Percentiles rank a stretch among this genome's conserved stretches.
phyloP scores from a whole-genome alignment of 1,140 invertebrate species.

The Bombus waltoni region DNA sequence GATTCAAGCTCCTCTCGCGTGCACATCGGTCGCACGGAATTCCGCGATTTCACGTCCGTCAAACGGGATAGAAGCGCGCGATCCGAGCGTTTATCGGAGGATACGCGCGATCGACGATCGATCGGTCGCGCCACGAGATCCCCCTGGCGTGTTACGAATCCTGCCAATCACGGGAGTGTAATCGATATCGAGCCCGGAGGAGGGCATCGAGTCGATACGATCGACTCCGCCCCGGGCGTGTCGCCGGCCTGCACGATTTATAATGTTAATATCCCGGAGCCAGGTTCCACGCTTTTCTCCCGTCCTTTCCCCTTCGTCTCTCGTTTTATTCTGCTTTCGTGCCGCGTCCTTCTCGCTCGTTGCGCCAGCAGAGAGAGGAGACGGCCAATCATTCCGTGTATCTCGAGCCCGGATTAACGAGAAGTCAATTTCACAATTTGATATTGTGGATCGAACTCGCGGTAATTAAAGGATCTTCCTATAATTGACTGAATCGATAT shows the following conservation, averaged over 20 bases:
- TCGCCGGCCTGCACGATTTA: constrained; percentile 80
- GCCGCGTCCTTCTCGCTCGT: background rate
- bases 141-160: constrained; percentile 79
- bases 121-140: constrained; percentile 65
- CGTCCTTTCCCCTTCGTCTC: background rate
- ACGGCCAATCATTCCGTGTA: constrained; percentile 38
- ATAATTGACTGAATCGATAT: constrained; percentile 14
- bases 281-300: constrained; percentile 48
- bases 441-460: constrained; percentile 11
- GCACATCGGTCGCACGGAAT: constrained; percentile 20
- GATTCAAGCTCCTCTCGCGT: background rate
- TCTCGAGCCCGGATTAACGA: constrained; percentile 30
- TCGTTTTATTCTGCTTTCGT: constrained; percentile 24
- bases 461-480: constrained; percentile 31
- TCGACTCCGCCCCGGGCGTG: constrained; percentile 81
- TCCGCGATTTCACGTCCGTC: constrained; percentile 9
- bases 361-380: background rate
- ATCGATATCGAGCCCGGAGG: constrained; percentile 79
- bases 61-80: background rate
- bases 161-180: constrained; percentile 80
- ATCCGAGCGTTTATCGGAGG: constrained; percentile 13
- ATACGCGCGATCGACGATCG: constrained; percentile 43
- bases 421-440: constrained; percentile 23
- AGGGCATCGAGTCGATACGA: constrained; percentile 78
- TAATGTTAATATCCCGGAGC: constrained; percentile 80